Evolutionary conservation across 1,140 invertebrate genomes (phyloP).

Genomic region (Palaemon carinicauda): DNA sequence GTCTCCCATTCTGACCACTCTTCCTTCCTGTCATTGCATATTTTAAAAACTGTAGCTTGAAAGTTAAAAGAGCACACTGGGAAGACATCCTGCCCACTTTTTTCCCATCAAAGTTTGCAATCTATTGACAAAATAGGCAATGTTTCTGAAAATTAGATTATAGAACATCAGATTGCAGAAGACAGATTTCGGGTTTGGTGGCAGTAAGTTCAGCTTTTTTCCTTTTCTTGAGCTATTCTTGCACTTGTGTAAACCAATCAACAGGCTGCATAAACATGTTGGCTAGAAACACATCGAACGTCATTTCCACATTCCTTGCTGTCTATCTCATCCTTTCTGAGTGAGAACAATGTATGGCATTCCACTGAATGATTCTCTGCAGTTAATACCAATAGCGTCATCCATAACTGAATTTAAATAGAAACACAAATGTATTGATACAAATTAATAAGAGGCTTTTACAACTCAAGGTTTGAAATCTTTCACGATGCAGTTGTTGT

Average conservation of each 20-base stretch:
- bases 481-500: not conserved
- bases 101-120: conserved; percentile 9
- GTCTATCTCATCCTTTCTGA: conserved; percentile 2
- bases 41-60: conserved; percentile 15
- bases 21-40: not conserved
- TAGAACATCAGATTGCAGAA: conserved; percentile 13
- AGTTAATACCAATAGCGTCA: not conserved
- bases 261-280: conserved; percentile 7
- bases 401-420: not conserved
- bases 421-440: not conserved
- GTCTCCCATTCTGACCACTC: conserved; percentile 20
- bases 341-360: not conserved
- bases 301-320: conserved; percentile 4
- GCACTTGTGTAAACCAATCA: not conserved
- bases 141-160: conserved; percentile 22
- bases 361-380: not conserved
- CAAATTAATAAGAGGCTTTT: too few species aligned
- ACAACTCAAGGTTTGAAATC: too few species aligned
- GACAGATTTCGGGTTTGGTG: conserved; percentile 6
- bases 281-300: conserved; percentile 4
- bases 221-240: not conserved
- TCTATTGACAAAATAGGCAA: conserved; percentile 17
- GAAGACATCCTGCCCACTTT: not conserved
- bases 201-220: conserved; percentile 9
- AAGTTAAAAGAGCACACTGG: not conserved